Evolutionary conservation across 2,113 vertebrate genomes (phyloP), one percentile per base, ranked within the genome.

Genomic region (Tapirus terrestris): DNA sequence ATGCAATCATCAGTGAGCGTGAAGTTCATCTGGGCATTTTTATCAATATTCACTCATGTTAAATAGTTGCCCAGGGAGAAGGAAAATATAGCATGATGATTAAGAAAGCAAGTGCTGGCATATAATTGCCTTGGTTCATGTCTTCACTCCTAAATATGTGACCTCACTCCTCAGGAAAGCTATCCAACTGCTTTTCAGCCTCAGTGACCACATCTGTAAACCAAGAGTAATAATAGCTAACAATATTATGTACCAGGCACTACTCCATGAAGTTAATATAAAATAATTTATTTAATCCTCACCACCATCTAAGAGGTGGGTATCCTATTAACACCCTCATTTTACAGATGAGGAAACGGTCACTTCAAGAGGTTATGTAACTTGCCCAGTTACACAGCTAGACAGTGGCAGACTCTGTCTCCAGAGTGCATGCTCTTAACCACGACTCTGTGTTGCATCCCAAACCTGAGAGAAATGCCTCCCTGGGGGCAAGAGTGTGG

Each of bases 61-160:
- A 56, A 93, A 72, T 2, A 86, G 33, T 33, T 88, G 76, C 8
- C 18, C 11, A 58, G 8, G 18, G 23, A 89, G 56, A 91, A 16
- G 1, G 2, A 31, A 56, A 67, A 39, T 31, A 11, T 1, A 53
- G 33, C 4, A 17, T 4, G 36, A 36, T 63, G 21, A 85, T 53
- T 33, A 63, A 76, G 51, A 45, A 45, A 91, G 29, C 8, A 80
- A 13, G 12, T 17, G 25, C n/a, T 80, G 60, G 5, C 23, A 29
- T 51, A 43, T 58, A 75, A 56, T 21, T 5, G 0, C 5, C 8
- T 65, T n/a, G 17, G n/a, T 33, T 51, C 4, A 17, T 8, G 0
- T 75, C 63, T 82, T 85, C 31, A 18, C 33, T 84, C 48, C 75
- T 82, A 63, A 92, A 21, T 4, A 21, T 1, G 2, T 13, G n/a